A percentile compares a stretch with the other conserved stretches of the same genome.
Evolutionary conservation across 2,797 vertebrate species (phyloP).

Genomic region (Craterocephalus amniculus): DNA sequence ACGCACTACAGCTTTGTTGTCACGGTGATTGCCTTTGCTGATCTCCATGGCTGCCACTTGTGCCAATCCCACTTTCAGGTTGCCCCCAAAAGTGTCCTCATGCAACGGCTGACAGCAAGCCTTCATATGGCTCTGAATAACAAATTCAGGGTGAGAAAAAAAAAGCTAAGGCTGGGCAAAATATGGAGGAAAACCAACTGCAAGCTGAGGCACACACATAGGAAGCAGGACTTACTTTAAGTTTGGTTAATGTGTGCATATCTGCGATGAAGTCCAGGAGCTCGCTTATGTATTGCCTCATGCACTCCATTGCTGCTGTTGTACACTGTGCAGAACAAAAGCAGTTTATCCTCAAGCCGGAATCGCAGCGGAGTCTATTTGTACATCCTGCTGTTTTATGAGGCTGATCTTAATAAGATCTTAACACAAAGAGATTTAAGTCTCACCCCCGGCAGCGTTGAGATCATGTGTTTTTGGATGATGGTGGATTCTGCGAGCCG

Average conservation of each 20-base stretch:
- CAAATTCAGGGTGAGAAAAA: conserved; percentile 3
- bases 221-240: conserved; percentile 87
- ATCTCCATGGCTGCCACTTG: conserved; percentile 99
- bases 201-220: neutral
- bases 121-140: conserved; percentile 96
- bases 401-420: conserved; percentile 62
- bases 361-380: conserved; percentile 49
- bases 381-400: conserved; percentile 66
- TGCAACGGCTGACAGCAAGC: conserved; percentile 97
- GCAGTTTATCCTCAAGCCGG: conserved; percentile 57
- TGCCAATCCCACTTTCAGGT: conserved; percentile 97
- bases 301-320: conserved; percentile 98
- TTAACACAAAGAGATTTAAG: conserved; percentile 44
- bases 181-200: neutral
- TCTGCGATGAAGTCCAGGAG: conserved; percentile 98
- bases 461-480: conserved; percentile 98
- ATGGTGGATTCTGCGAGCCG: conserved; percentile 96
- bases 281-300: conserved; percentile 94
- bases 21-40: conserved; percentile 96
- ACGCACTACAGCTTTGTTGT: conserved; percentile 96
- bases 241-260: conserved; percentile 97
- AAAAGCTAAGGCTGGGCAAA: neutral
- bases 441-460: conserved; percentile 94
- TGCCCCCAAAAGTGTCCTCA: conserved; percentile 98
- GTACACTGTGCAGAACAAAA: conserved; percentile 87